A percentile compares a stretch with the other conserved stretches of the same genome.
These are phyloP conservation scores for Orthosia gothica DNA, from an alignment of 2,888 invertebrate species.

Conservation along the genomic window DNA sequence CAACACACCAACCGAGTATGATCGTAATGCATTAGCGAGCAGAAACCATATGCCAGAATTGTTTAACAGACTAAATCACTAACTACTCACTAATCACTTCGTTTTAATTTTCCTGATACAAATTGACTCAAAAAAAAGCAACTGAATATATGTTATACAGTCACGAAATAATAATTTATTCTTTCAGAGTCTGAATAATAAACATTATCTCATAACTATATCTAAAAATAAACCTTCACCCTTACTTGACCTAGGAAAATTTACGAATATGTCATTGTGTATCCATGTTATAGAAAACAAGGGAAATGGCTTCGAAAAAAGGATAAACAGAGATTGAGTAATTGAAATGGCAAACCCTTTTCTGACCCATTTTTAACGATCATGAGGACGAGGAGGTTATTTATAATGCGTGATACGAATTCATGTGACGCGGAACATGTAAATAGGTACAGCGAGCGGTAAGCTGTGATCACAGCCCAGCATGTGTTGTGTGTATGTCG, in stretches of 20 bases:
- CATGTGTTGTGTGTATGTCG: not conserved
- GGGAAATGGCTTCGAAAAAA: conserved; percentile 9
- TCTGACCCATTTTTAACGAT: conserved; percentile 29
- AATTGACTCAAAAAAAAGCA: not conserved
- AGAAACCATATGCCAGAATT: not conserved
- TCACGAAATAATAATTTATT: conserved; percentile 1
- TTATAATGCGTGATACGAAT: conserved; percentile 14
- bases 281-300: conserved; percentile 17
- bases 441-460: conserved; percentile 3
- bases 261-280: conserved; percentile 1
- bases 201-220: conserved; percentile 8
- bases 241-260: not conserved
- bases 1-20: conserved; percentile 6
- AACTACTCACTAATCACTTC: not conserved
- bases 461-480: not conserved
- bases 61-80: conserved; percentile 4
- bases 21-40: conserved; percentile 5
- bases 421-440: conserved; percentile 13
- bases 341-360: conserved; percentile 39
- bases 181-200: not conserved
- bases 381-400: conserved; percentile 5
- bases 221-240: not conserved
- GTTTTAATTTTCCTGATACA: not conserved
- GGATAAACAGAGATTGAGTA: conserved; percentile 13
- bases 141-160: not conserved